Base-by-base conservation (phyloP, 2,797 vertebrate species). In the Gila robusta region DNA sequence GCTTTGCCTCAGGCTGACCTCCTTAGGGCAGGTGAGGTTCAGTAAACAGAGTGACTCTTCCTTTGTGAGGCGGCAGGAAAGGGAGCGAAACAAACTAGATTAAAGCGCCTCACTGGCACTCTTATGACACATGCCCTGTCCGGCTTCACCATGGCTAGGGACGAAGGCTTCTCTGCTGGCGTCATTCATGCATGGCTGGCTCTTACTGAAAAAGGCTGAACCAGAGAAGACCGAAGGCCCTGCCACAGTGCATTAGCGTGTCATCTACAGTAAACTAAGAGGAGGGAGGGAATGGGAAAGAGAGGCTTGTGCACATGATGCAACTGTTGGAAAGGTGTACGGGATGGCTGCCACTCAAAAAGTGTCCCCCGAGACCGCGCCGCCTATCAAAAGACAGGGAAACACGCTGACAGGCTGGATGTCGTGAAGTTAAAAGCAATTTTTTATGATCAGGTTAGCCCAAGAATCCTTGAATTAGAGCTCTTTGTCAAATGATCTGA, bases 21-120 rank as follows among this genome's bases (percentile, higher is more conserved):
- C 85, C 79, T 82, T 67, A 83, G 83, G 81, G 74, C 72, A 80
- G 70, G 83, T 32, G 59, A 81, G 35, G 37, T 21, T 39, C 49
- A 35, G 85, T 87, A 84, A 89, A 89, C 87, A 82, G 56, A 86
- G 76, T 41, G 32, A 70, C 39, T 82, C 81, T 81, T 82, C 67
- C 74, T 82, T 86, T 59, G 70, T 67, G 82, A 87, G 59, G 79
- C 47, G 64, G 86, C 86, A 90, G 91, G 91, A 95, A 95, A 93
- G 93, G 88, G 91, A 94, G 93, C 91, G 91, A 94, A 89, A 93
- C 91, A 92, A 95, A 96, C 93, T 91, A 90, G 92, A 96, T 95
- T 94, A 93, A 88, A 94, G 92, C 86, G 90, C 87, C 56, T 93
- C 89, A 91, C 88, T 93, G 89, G 89, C 79, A 89, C 90, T 93